Evolutionary conservation across 2,113 vertebrate genomes (phyloP).

Genomic region (Aspidoscelis tigris): DNA sequence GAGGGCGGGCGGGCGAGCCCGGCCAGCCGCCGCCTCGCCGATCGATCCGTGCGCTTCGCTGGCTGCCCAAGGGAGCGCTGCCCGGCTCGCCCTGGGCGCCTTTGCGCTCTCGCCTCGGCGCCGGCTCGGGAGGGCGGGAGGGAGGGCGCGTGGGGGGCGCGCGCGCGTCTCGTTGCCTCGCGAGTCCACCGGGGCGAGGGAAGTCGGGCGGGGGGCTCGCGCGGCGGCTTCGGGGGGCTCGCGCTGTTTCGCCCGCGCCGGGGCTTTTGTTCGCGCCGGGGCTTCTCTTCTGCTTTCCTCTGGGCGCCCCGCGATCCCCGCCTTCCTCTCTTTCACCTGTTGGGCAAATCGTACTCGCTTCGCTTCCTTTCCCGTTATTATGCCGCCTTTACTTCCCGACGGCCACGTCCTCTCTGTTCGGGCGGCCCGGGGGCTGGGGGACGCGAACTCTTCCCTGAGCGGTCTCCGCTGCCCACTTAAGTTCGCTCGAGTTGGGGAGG

Average conservation of each 20-base stretch:
- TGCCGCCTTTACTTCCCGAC: not conserved
- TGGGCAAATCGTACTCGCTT: not conserved
- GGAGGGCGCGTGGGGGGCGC: not conserved
- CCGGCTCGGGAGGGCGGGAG: no score
- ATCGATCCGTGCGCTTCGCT: no score
- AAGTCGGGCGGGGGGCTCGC: no score
- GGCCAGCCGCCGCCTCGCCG: no score
- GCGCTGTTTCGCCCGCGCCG: no score
- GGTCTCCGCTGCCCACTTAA: constrained; percentile 4
- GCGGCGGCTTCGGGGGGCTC: no score
- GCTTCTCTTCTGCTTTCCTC: no score
- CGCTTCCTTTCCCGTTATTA: not conserved
- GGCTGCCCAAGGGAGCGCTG: not conserved
- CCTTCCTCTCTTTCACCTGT: not conserved
- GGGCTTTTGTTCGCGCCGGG: not conserved
- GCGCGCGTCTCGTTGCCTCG: not conserved
- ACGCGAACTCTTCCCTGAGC: not conserved
- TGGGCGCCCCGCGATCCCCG: not conserved
- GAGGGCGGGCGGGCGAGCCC: not conserved
- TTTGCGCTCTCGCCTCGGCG: not conserved
- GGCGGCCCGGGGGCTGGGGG: not conserved
- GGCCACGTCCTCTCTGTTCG: no score
- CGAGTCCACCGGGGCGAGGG: no score
- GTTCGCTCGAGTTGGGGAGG: not conserved
- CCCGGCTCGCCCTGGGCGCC: no score